Evolutionary conservation across 2,113 vertebrate species (phyloP), one percentile per base, ranked within the genome.

Genomic region (Micronisus gabar): DNA sequence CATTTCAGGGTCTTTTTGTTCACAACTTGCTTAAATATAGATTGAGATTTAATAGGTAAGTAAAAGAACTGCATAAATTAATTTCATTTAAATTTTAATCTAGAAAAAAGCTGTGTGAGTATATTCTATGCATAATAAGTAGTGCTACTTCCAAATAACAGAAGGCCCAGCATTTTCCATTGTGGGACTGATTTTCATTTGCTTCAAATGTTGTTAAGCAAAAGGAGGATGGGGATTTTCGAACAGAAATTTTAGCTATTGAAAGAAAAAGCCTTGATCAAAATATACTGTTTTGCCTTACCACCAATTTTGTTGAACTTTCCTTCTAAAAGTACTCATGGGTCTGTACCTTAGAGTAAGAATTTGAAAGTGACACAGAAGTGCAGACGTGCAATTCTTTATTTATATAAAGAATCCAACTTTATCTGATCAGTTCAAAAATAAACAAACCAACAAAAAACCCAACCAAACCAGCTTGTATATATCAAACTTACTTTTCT

Each of bases 331-430:
- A 36, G 1, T 13, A 25, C 6, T 63, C 15, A n/a, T 30, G 23
- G 8, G 10, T n/a, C 20, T 62, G 2, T 55, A 67, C 15, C 5
- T 81, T n/a, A 62, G 15, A 53, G 3, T 7, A 67, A 43, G 8
- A 53, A 53, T 63, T 23, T 63, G 41, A 86, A 40, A 30, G 11
- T n/a, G 20, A 50, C 7, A 43, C 8, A 63, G 50, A 80, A 75
- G 7, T 7, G 1, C 0, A 1, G 13, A 48, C 1, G 2, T 38
- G 3, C 3, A 62, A n/a, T 56, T 74, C 8, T 56, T 82, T 32
- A 11, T 74, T 61, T n/a, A 27, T 38, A 15, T 27, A 2, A 40
- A 63, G 6, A 41, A 7, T 36, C 13, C 9, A 45, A 8, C 1
- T 2, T 53, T 45, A 52, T 9, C 6, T n/a, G 2, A 7, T 65